A percentile compares a stretch with the other conserved stretches of the same genome.
These are phyloP conservation scores for Uloborus diversus DNA, from an alignment of 1,140 invertebrate genomes.

Conservation along the genomic window DNA sequence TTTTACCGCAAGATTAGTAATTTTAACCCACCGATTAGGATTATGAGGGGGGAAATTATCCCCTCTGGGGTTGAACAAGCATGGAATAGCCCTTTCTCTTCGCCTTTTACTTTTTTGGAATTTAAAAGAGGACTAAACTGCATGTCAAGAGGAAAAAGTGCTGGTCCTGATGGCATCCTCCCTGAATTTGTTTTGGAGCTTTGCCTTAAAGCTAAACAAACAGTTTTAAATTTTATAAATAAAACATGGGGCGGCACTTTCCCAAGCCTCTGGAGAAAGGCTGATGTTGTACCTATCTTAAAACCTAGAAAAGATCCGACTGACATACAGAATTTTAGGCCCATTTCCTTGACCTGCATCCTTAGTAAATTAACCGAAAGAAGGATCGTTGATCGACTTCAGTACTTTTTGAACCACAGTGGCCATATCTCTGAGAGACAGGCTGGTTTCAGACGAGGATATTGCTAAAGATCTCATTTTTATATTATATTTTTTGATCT, in stretches of 20 bases:
- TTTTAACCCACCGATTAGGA: neutral
- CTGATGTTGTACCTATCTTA: neutral
- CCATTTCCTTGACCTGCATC: neutral
- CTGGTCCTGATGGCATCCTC: neutral
- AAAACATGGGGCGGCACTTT: neutral
- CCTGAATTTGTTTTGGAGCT: neutral
- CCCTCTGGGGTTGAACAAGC: neutral
- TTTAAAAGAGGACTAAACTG: neutral
- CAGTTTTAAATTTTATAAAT: neutral
- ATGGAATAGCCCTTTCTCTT: neutral
- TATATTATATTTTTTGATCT: too few relatives aligned
- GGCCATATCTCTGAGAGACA: neutral
- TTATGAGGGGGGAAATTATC: neutral
- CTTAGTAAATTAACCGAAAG: neutral
- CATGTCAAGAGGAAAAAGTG: neutral
- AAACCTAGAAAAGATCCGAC: neutral
- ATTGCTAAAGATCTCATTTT: too few relatives aligned
- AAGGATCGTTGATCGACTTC: neutral
- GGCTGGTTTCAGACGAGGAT: neutral
- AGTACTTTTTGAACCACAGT: neutral
- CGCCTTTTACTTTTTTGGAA: neutral
- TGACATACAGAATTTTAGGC: neutral
- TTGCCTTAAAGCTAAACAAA: neutral
- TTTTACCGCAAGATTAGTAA: conserved; percentile 1
- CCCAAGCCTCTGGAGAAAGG: neutral